Evolutionary conservation across 2,888 invertebrate genomes (phyloP).

Genomic region (Xestoiulus laeticollis): DNA sequence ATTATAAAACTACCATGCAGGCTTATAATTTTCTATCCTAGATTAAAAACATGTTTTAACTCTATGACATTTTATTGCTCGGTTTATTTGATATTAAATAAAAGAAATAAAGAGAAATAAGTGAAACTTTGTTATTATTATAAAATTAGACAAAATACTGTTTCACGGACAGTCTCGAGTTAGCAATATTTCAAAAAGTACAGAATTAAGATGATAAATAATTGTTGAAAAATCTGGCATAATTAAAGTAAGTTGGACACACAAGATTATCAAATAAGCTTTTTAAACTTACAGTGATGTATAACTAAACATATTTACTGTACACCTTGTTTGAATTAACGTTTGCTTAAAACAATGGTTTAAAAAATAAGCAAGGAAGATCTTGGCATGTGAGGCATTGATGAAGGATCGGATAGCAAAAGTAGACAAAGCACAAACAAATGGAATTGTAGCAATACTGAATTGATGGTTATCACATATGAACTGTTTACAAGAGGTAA

Average conservation of each 20-base stretch:
- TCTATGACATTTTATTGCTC: not conserved
- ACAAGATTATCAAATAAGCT: not conserved
- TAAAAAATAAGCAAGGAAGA: slow-evolving; percentile 10
- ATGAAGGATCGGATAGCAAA: not conserved
- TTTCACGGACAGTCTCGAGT: not conserved
- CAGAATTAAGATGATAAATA: too few relatives aligned
- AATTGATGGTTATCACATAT: not conserved
- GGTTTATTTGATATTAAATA: not conserved
- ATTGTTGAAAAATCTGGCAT: not conserved
- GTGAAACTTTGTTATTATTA: not conserved
- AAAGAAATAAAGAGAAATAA: not conserved
- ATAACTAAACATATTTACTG: not conserved
- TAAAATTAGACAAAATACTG: not conserved
- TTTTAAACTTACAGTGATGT: not conserved
- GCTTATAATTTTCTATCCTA: too few relatives aligned
- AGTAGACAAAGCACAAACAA: slow-evolving; percentile 29
- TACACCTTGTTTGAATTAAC: not conserved
- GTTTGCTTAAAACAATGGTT: not conserved
- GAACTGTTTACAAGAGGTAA: not conserved
- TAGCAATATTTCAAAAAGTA: not conserved
- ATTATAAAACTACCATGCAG: too few relatives aligned
- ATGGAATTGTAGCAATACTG: not conserved
- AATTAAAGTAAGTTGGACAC: not conserved
- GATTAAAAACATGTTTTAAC: not conserved
- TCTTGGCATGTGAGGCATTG: slow-evolving; percentile 15